phyloP scores from a whole-genome alignment of 2,888 invertebrate genomes.

The Chrysolina americana region DNA sequence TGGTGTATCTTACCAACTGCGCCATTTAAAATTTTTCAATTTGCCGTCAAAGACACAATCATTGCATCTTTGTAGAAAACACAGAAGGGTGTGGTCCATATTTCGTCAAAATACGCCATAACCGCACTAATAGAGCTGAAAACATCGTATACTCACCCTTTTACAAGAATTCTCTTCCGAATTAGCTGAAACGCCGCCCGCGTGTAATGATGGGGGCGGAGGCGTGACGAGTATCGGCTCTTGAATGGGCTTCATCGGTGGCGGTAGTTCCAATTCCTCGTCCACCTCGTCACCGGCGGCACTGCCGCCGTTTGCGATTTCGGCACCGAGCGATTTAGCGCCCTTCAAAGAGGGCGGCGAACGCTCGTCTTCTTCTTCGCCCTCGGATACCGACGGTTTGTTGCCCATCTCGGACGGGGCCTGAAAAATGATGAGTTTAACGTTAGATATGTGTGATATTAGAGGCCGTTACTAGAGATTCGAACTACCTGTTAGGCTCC shows the following conservation, averaged over 20 bases:
- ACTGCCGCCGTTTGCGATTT: conserved; percentile 71
- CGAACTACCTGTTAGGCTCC: too few relatives aligned
- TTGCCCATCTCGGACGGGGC: conserved; percentile 73
- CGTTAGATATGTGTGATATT: too few relatives aligned
- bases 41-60: background rate
- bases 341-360: conserved; percentile 57
- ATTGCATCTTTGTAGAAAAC: background rate
- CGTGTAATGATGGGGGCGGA: conserved; percentile 64
- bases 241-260: conserved; percentile 96
- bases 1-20: background rate
- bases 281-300: conserved; percentile 79
- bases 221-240: conserved; percentile 72
- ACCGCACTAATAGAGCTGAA: background rate
- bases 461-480: too few relatives aligned
- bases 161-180: conserved; percentile 75
- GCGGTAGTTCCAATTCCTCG: conserved; percentile 90
- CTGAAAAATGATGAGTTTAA: conserved; percentile 59
- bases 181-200: conserved; percentile 66
- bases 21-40: background rate
- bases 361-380: conserved; percentile 69
- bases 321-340: conserved; percentile 59
- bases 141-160: conserved; percentile 70
- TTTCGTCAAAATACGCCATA: background rate
- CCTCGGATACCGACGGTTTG: conserved; percentile 70
- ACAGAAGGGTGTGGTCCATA: background rate